phyloP scores from a whole-genome alignment of 1,140 invertebrate species.

The Caenorhabditis briggsae region DNA sequence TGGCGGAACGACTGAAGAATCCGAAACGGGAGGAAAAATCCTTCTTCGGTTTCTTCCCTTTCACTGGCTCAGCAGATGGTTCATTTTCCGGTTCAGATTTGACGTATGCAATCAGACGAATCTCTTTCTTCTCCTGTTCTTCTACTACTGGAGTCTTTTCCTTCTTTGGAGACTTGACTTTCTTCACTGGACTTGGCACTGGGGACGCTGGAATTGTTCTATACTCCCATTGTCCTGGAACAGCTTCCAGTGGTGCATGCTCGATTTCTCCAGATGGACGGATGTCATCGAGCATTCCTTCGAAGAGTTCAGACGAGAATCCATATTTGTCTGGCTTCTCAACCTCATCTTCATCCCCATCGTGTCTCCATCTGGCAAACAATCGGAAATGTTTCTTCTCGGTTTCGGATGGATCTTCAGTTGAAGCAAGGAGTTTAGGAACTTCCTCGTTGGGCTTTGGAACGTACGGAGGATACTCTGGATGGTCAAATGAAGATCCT shows the following conservation, averaged over 20 bases:
- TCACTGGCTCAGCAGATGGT: neutral
- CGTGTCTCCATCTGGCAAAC: slow-evolving; percentile 49
- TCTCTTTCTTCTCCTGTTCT: neutral
- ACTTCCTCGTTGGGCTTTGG: neutral
- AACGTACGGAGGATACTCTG: neutral
- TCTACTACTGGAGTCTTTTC: neutral
- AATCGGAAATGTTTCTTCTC: neutral
- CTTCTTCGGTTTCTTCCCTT: slow-evolving; percentile 18
- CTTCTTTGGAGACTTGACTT: neutral
- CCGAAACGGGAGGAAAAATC: neutral
- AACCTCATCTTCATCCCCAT: slow-evolving; percentile 71
- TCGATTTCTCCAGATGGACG: slow-evolving; percentile 16
- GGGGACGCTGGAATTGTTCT: neutral
- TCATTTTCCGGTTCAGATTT: slow-evolving; percentile 59
- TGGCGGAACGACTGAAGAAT: neutral
- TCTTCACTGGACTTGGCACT: neutral
- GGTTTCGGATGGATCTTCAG: neutral
- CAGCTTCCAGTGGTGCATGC: neutral
- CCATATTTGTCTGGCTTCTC: slow-evolving; percentile 59
- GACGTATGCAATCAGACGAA: neutral
- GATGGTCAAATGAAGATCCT: slow-evolving; percentile 4
- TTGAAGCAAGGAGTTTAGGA: slow-evolving; percentile 24
- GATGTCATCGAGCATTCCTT: slow-evolving; percentile 62
- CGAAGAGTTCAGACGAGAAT: slow-evolving; percentile 43
- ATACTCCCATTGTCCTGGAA: neutral